Percentiles rank a stretch among this genome's conserved stretches.
Conservation (phyloP, 2,797 vertebrate genomes). For the Eupleurogrammus muticus region DNA sequence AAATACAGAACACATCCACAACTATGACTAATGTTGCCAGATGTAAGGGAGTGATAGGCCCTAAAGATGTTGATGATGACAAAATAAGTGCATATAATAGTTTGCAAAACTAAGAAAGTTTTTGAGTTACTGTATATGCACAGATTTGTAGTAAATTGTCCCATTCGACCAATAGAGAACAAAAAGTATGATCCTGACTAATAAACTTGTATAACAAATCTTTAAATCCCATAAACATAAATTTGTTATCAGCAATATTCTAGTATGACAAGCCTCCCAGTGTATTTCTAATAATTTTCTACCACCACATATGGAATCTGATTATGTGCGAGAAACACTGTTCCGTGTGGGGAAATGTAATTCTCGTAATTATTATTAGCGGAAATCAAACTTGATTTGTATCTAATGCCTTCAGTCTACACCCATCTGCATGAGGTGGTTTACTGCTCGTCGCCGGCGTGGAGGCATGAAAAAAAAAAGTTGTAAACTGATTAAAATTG, state of each 20-base stretch:
- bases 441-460: neutral
- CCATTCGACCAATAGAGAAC: neutral
- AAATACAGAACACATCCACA: neutral
- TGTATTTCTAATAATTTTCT: no score
- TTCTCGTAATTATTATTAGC: neutral
- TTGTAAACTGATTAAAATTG: constrained; percentile 14
- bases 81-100: neutral
- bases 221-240: no score
- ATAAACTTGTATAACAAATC: no score
- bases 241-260: no score
- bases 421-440: no score
- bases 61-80: neutral
- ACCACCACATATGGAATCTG: no score
- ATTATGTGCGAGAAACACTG: no score
- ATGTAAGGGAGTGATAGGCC: neutral
- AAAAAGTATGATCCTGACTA: neutral
- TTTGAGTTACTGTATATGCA: no score
- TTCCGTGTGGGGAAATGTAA: neutral
- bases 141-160: neutral
- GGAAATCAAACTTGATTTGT: neutral
- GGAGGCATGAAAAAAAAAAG: neutral
- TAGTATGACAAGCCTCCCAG: no score
- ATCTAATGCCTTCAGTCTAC: neutral
- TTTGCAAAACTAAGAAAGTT: neutral
- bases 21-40: constrained; percentile 15